These are phyloP conservation scores for Ophioninae sp. DNA, from an alignment of 2,888 invertebrate species.

Conservation along the genomic window DNA sequence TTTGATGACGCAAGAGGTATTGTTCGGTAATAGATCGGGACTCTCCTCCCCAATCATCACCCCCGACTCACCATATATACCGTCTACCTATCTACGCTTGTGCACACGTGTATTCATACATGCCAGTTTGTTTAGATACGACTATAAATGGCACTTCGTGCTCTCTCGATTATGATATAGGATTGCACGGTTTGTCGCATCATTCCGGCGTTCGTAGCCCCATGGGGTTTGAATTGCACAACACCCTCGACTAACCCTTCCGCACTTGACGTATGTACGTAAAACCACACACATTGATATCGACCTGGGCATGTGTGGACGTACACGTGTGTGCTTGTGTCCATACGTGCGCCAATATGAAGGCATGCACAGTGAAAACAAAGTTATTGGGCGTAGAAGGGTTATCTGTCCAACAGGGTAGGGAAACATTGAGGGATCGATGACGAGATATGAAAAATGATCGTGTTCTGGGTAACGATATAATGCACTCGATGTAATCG, in stretches of 20 bases:
- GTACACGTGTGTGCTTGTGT: neutral
- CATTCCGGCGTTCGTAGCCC: constrained; percentile 27
- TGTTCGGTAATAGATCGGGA: no score
- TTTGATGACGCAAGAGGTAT: no score
- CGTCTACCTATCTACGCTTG: no score
- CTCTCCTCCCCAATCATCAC: no score
- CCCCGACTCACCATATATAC: no score
- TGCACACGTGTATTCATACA: neutral
- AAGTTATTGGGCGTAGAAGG: constrained; percentile 24
- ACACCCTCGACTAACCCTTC: constrained; percentile 2
- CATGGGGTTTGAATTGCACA: constrained; percentile 30
- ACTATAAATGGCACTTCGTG: constrained; percentile 40
- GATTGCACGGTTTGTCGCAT: constrained; percentile 55
- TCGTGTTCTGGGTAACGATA: constrained; percentile 55
- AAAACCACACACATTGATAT: no score
- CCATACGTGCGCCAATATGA: neutral
- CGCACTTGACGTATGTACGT: constrained; percentile 4
- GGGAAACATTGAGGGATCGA: constrained; percentile 27
- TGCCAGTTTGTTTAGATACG: neutral
- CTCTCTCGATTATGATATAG: constrained; percentile 54
- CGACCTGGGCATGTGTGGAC: neutral
- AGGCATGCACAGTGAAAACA: constrained; percentile 2
- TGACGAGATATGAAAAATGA: constrained; percentile 59
- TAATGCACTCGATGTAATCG: constrained; percentile 37
- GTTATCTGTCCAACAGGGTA: constrained; percentile 42